These are phyloP conservation scores for Resseliella maxima DNA, from an alignment of 2,888 invertebrate species.

Conservation along the genomic window DNA sequence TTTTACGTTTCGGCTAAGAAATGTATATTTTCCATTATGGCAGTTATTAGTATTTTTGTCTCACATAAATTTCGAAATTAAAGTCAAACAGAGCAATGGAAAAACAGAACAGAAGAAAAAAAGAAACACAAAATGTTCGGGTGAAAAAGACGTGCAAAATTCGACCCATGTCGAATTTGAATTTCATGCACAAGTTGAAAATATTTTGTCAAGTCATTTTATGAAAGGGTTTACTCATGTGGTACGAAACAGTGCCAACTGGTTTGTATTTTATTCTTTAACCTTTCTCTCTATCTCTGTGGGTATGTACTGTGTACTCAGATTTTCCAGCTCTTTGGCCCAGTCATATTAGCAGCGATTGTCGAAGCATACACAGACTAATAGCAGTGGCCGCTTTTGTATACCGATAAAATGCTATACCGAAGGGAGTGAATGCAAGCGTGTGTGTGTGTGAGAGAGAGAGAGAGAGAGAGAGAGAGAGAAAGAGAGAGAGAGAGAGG, in stretches of 20 bases:
- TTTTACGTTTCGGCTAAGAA: not conserved
- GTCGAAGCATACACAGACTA: not conserved
- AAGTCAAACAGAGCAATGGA: too few relatives aligned
- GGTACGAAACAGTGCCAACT: not conserved
- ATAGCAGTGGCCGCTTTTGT: not conserved
- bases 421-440: too few relatives aligned
- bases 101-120: too few relatives aligned
- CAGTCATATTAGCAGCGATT: too few relatives aligned
- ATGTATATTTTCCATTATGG: not conserved
- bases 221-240: not conserved
- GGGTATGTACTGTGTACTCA: not conserved
- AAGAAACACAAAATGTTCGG: not conserved
- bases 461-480: not conserved
- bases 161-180: not conserved
- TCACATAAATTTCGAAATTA: conserved; percentile 3
- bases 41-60: conserved; percentile 45
- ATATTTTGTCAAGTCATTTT: not conserved
- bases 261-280: too few relatives aligned
- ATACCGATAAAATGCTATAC: too few relatives aligned
- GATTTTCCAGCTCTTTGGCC: conserved; percentile 14
- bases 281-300: not conserved
- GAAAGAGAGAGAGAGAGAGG: not conserved
- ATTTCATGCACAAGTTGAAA: not conserved
- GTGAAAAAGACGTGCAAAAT: not conserved
- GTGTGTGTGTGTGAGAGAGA: too few relatives aligned